phyloP scores from a whole-genome alignment of 1,140 invertebrate species.

The Drosophila ogumai region DNA sequence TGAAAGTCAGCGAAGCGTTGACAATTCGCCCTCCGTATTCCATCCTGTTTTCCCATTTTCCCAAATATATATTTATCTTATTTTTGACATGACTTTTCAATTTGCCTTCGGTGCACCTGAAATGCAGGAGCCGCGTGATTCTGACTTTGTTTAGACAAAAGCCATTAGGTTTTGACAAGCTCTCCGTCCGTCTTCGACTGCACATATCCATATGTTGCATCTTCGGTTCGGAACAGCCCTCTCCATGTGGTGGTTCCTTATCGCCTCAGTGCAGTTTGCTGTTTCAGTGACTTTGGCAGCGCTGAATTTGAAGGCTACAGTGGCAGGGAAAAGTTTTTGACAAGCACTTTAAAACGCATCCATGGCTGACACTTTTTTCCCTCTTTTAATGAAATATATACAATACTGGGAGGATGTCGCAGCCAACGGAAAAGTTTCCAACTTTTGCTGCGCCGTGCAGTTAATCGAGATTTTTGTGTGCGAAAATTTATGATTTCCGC shows the following conservation, averaged over 20 bases:
- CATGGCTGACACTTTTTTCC: conserved; percentile 47
- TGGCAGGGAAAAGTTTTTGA: conserved; percentile 65
- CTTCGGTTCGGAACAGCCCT: background rate
- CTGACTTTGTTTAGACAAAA: conserved; percentile 46
- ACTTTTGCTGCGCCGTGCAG: conserved; percentile 52
- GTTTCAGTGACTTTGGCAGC: conserved; percentile 7
- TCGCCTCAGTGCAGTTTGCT: conserved; percentile 52
- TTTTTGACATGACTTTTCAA: conserved; percentile 75
- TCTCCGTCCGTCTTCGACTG: background rate
- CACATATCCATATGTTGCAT: conserved; percentile 21
- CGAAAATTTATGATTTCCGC: conserved; percentile 65
- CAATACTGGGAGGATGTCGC: conserved; percentile 43
- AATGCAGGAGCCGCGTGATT: conserved; percentile 29
- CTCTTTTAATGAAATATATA: conserved; percentile 55
- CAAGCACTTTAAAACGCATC: conserved; percentile 72
- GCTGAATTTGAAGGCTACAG: conserved; percentile 45
- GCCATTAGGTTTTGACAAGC: conserved; percentile 41
- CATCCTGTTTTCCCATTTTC: conserved; percentile 12
- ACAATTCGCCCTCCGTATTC: conserved; percentile 55
- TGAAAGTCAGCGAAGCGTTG: conserved; percentile 52
- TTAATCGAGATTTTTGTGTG: conserved; percentile 60
- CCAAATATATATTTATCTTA: conserved; percentile 19
- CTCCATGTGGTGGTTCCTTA: conserved; percentile 45
- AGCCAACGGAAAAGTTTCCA: conserved; percentile 55
- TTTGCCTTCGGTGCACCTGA: conserved; percentile 46